Percentiles rank a stretch among this genome's conserved stretches.
phyloP scores from a whole-genome alignment of 2,797 vertebrate genomes.

The Paguma larvata region DNA sequence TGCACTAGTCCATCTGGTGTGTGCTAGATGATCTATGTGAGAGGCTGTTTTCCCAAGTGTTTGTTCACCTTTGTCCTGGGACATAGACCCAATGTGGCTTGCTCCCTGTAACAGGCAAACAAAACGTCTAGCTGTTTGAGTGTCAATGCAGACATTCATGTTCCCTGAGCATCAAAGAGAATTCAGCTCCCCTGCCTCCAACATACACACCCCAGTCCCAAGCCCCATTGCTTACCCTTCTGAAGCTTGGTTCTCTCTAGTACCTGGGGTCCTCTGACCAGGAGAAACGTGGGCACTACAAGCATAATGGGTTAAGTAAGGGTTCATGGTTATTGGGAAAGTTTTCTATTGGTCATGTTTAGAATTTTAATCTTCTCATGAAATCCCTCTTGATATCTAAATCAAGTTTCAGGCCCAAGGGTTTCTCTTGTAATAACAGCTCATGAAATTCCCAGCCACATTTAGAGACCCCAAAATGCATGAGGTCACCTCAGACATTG shows the following conservation, averaged over 20 bases:
- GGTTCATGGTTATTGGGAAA: not conserved
- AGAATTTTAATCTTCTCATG: not conserved
- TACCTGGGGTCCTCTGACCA: not conserved
- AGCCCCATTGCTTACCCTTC: not conserved
- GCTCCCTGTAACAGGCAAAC: not conserved
- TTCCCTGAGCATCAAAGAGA: not conserved
- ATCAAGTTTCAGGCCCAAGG: not conserved
- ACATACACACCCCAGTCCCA: not conserved
- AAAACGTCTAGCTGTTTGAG: not conserved
- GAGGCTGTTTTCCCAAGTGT: not conserved
- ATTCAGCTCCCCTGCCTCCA: accelerated
- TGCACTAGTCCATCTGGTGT: too few relatives aligned
- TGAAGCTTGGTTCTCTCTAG: not conserved
- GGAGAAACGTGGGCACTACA: not conserved
- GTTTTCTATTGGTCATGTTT: not conserved
- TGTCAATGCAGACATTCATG: not conserved
- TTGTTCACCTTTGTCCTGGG: not conserved
- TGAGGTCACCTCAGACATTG: not conserved
- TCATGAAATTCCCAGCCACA: not conserved
- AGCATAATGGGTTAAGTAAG: not conserved
- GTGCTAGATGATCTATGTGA: not conserved
- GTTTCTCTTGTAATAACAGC: not conserved
- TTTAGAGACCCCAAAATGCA: not conserved
- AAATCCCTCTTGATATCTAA: not conserved
- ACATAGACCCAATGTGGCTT: not conserved